Conservation (phyloP, 2,797 vertebrate species). For the Rhabdophis nuchalis region DNA sequence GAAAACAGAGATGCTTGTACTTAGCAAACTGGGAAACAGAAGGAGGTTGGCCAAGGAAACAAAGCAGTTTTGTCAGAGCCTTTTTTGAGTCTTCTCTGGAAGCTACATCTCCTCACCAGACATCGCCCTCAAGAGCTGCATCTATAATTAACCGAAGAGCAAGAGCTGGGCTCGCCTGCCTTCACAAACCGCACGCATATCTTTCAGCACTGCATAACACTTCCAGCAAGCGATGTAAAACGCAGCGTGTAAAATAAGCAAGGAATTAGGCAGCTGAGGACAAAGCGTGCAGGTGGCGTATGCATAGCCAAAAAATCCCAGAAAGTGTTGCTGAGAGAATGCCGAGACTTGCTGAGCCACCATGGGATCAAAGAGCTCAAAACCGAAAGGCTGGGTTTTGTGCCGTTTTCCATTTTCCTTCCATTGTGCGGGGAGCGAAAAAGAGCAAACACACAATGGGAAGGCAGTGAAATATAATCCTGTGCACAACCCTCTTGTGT, state of each 20-base stretch:
- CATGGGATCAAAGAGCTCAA: slow-evolving; percentile 52
- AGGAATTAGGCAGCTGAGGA: slow-evolving; percentile 43
- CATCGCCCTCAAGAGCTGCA: slow-evolving; percentile 34
- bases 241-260: slow-evolving; percentile 37
- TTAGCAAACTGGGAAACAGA: not conserved
- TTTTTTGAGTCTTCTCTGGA: not conserved
- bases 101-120: slow-evolving; percentile 17
- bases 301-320: slow-evolving; percentile 27
- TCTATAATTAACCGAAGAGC: slow-evolving; percentile 20
- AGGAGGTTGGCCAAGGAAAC: not conserved
- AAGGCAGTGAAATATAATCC: not conserved
- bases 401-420: slow-evolving; percentile 8
- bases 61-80: not conserved
- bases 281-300: slow-evolving; percentile 35
- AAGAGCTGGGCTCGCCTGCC: not conserved
- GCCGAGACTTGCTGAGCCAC: slow-evolving; percentile 39
- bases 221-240: slow-evolving; percentile 40
- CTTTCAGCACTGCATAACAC: slow-evolving; percentile 2
- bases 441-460: not conserved
- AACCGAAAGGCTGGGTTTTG: slow-evolving; percentile 1
- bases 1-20: not conserved
- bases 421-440: not conserved
- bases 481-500: not conserved
- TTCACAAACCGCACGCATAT: not conserved
- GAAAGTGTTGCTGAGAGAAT: slow-evolving; percentile 29